These are phyloP conservation scores for Pinctada fucata DNA, from an alignment of 2,888 invertebrate genomes.

Conservation along the genomic window DNA sequence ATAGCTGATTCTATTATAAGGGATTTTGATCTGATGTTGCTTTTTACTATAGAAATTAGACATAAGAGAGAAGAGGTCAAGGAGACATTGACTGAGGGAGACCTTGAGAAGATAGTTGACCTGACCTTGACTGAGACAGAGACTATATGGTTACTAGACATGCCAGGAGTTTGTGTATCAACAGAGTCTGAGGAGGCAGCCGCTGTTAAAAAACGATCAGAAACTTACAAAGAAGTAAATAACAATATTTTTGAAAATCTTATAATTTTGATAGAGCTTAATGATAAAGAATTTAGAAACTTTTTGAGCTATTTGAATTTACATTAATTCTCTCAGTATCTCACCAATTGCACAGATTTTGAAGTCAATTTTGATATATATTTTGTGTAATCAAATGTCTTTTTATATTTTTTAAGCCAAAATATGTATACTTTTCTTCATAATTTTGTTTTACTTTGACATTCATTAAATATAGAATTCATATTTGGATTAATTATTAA, in stretches of 20 bases:
- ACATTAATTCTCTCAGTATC: no score
- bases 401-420: background rate
- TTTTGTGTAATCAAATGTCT: background rate
- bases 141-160: constrained; percentile 75
- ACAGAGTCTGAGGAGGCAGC: constrained; percentile 71
- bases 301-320: no score
- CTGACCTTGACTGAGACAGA: constrained; percentile 73
- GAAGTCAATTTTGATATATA: background rate
- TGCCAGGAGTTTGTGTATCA: constrained; percentile 70
- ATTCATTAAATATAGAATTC: background rate
- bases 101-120: constrained; percentile 70
- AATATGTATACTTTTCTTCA: no score
- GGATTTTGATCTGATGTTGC: background rate
- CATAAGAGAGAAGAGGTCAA: constrained; percentile 70
- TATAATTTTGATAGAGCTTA: no score
- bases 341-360: no score
- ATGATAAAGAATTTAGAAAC: no score
- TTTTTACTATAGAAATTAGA: constrained; percentile 54
- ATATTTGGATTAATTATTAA: background rate
- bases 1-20: background rate
- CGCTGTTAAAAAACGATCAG: constrained; percentile 62
- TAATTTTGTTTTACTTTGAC: no score
- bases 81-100: constrained; percentile 68
- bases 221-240: constrained; percentile 69
- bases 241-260: background rate